Evolutionary conservation across 2,113 vertebrate species (phyloP).

Genomic region (Cephalopterus ornatus): DNA sequence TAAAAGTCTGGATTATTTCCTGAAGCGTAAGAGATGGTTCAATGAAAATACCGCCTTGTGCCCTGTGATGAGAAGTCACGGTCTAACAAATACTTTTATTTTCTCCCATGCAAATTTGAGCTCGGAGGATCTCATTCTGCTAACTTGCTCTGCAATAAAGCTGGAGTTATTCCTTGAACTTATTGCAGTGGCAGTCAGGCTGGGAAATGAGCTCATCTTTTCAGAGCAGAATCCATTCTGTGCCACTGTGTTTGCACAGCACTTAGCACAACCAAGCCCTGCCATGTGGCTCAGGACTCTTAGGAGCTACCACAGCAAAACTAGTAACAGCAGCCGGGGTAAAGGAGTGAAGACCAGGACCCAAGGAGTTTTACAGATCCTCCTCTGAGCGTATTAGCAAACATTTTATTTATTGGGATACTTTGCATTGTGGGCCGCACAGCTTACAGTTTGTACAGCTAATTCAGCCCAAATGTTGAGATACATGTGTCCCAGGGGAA

Average conservation of each 20-base stretch:
- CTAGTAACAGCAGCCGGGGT: rapidly evolving
- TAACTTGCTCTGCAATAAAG: neutral
- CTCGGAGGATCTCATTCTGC: neutral
- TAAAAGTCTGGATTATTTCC: neutral
- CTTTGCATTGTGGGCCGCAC: neutral
- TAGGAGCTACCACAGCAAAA: neutral
- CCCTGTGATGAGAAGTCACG: neutral
- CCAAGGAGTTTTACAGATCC: neutral
- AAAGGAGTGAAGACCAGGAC: neutral
- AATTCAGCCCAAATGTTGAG: neutral
- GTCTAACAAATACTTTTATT: neutral
- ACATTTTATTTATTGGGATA: neutral
- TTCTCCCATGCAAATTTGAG: neutral
- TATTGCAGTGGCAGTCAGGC: neutral
- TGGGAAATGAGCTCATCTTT: neutral
- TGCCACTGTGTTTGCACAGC: neutral
- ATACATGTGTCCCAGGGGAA: neutral
- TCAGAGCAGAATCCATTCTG: constrained; percentile 28
- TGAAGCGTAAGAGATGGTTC: neutral
- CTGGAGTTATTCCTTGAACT: neutral
- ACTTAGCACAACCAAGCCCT: neutral
- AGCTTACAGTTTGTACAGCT: neutral
- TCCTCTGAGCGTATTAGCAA: neutral
- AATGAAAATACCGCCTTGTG: neutral
- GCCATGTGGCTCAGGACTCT: neutral